Evolutionary conservation across 30 jellyfish, hydroid and myxozoan genomes (phyloP), one percentile per base, ranked within the genome.

Genomic region (Pseudorhiza aurosa): DNA sequence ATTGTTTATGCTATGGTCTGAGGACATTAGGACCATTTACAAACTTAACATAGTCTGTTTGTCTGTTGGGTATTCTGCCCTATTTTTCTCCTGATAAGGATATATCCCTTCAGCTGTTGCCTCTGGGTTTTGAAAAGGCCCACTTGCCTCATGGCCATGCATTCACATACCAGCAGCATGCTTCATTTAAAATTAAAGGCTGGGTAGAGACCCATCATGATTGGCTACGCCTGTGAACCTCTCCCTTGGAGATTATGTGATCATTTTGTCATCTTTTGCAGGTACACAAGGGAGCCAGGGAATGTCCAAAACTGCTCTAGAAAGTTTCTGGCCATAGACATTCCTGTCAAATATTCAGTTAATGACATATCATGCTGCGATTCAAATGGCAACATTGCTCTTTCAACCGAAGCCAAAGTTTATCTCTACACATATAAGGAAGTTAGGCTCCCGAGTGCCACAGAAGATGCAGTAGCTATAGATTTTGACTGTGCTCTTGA

Each of bases 301-400:
- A 80, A 43, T 47, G 46, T 51, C 5, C 70, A 67, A 7, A 30
- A 21, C 15, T 60, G 40, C 60, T 67, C 78, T 40, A 82, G 86
- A 19, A 69, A 91, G 50, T 77, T 76, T 40, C n/a, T 72, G 73
- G 94, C 71, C 36, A 58, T 91, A 22, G 98, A 91, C 60, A 46
- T 85, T 56, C 88, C 90, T 68, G 64, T 85, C 39, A 58, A 70
- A 42, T 68, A 83, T 29, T 57, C 96, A 14, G 98, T 72, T 42
- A 77, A 88, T 24, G 98, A 91, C 72, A 69, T 91, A 2, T 79
- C 96, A 0, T 73, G 85, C 40, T 93, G 99, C 35, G 72, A 87
- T 12, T 22, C 85, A 29, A 81, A 46, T 31, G 90, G 85, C 10
- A 93, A 93, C 79, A 46, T 93, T 36, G 99, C 93, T 29, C 43